phyloP scores from a whole-genome alignment of 2,797 vertebrate species.

The Cercopithecus diana region DNA sequence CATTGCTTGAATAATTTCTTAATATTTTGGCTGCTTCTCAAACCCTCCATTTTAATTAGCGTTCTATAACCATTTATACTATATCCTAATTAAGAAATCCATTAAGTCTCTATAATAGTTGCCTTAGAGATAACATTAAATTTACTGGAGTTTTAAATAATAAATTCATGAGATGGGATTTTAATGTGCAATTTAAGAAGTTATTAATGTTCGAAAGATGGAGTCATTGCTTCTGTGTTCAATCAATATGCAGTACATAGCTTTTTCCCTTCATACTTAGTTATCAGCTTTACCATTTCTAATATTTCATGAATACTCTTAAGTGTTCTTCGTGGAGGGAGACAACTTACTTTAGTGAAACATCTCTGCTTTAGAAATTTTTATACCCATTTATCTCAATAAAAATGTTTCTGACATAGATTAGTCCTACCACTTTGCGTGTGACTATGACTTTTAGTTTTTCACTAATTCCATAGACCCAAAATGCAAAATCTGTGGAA shows the following conservation, averaged over 20 bases:
- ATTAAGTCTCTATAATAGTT: constrained; percentile 70
- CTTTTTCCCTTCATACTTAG: constrained; percentile 11
- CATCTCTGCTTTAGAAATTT: background rate
- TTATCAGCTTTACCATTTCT: constrained; percentile 42
- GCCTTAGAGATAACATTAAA: constrained; percentile 68
- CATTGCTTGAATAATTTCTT: constrained; percentile 55
- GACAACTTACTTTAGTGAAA: background rate
- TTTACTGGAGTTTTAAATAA: constrained; percentile 71
- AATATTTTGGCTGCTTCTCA: constrained; percentile 49
- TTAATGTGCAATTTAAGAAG: constrained; percentile 71
- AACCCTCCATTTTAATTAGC: constrained; percentile 66
- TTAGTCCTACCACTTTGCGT: background rate
- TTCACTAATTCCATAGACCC: background rate
- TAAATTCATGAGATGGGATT: constrained; percentile 68
- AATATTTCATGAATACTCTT: background rate
- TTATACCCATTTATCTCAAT: background rate
- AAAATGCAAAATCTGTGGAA: background rate
- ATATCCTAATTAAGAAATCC: constrained; percentile 70
- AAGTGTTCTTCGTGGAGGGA: background rate
- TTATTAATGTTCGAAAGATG: constrained; percentile 69
- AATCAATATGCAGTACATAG: constrained; percentile 48
- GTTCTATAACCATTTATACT: constrained; percentile 52
- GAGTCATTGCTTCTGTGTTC: constrained; percentile 30
- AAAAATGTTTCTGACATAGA: background rate
- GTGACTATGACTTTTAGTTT: background rate